Evolutionary conservation across 2,797 vertebrate species (phyloP), one percentile per base, ranked within the genome.

Genomic region (Sebastolobus altivelis): DNA sequence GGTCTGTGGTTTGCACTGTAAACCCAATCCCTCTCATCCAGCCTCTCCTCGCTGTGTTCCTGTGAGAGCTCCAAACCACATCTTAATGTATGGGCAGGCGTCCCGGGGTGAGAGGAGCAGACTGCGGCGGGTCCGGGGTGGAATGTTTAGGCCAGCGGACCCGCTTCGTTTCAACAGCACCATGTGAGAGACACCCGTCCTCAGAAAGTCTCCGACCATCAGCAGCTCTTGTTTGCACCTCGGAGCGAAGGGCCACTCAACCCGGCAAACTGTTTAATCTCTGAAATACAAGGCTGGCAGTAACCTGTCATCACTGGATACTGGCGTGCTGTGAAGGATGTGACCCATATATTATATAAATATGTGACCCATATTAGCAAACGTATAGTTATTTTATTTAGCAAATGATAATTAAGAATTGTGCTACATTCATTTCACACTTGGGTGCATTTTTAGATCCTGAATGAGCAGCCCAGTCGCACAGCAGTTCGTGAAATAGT

Each of bases 21-120:
- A 92, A 95, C 91, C 89, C 90, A 91, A 93, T 92, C 90, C 91
- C 91, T 93, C 93, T 93, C 93, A 93, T 93, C 93, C 84, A 89
- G 90, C 88, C 89, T 90, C 88, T 88, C 88, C 85, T 91, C 68
- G 0, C 88, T 86, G 91, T 94, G 93, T 91, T 94, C 87, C 85
- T 90, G 86, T 87, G 92, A 93, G 91, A 88, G 81, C 90, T 92
- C 91, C 90, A 92, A 89, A 94, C 93, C 94, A 93, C 93, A 94
- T 94, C 93, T 95, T 92, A 94, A 94, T 89, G 92, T 93, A 93
- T 91, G 92, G 93, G 89, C 90, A 87, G 89, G 89, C 90, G 13
- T 93, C 94, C 91, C 87, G 73, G 86, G 93, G 93, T 46, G 94
- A 89, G 89, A 86, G 92, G 87, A 87, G 91, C 87, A 88, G 90